These are phyloP conservation scores for Origma solitaria DNA, from an alignment of 2,113 vertebrate genomes.

Conservation along the genomic window DNA sequence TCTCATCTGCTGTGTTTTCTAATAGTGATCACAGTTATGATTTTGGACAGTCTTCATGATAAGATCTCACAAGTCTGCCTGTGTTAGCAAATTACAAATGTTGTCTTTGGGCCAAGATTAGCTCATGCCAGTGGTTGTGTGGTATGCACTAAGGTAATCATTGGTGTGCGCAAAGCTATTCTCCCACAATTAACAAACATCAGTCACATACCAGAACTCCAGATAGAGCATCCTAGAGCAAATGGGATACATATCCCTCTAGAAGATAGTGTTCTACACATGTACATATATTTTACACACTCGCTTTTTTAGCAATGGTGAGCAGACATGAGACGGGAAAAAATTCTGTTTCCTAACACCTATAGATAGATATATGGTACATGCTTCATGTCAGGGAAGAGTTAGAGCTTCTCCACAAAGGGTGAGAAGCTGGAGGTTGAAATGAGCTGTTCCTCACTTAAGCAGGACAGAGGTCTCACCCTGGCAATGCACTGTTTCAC, in stretches of 20 bases:
- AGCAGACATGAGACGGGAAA: background rate
- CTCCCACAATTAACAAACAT: background rate
- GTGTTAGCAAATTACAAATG: background rate
- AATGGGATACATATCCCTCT: background rate
- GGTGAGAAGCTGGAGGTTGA: background rate
- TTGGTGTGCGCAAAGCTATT: background rate
- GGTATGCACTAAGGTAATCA: background rate
- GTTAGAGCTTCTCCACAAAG: background rate
- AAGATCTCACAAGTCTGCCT: background rate
- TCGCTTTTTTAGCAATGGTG: fast-evolving
- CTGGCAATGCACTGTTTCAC: background rate
- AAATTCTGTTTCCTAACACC: background rate
- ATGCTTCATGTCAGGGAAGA: background rate
- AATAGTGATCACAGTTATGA: background rate
- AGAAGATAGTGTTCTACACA: background rate
- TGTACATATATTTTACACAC: background rate
- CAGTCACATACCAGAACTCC: background rate
- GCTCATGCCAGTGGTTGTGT: fast-evolving
- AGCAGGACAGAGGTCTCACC: fast-evolving
- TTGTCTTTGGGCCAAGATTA: background rate
- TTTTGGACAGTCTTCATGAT: background rate
- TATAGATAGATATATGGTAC: background rate
- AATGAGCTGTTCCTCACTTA: background rate
- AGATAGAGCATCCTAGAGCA: background rate
- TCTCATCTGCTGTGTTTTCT: background rate